Evolutionary conservation across 2,888 invertebrate species (phyloP), one percentile per base, ranked within the genome.

Genomic region (Leistus spinibarbis): DNA sequence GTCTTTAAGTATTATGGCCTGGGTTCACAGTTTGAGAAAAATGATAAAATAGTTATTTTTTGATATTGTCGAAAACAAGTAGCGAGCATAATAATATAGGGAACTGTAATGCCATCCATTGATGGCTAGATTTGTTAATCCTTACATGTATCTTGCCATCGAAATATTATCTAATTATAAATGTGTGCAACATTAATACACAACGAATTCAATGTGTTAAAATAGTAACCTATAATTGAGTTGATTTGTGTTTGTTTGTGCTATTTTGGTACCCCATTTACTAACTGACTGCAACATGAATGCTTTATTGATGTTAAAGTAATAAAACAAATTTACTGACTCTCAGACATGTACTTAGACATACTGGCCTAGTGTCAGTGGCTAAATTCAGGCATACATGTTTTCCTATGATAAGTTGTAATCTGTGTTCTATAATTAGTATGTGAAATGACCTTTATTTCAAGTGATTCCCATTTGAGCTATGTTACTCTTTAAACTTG

Each of bases 361-460:
- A 60, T 4, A 60, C 60, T 60, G 60, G 19, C 22, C 60, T 60
- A 60, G 22, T 22, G 60, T 60, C 22, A 60, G 60, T 60, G 60
- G 19, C 60, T 40, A 40, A 40, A 40, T 7, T 10, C 40, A 40
- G n/a, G n/a, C 13, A 2, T 40, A 19, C 17, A 2, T 60, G 60
- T 19, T 10, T 16, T 23, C 64, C 24, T 64, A 64, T 64, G 64
- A 64, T 64, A 20, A 64, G 10, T 64, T 64, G 64, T 64, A 23
- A 64, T n/a, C 19, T 13, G 60, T 60, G 4, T 17, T 2, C 64
- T 64, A 64, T 27, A 64, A 23, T 64, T 64, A 64, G 24, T n/a
- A n/a, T 22, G 23, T 64, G 24, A 64, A 64, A 64, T 64, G 20
- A 24, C 24, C 9, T 64, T 64, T 23, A 27, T 64, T 23, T 64